Percentiles rank a stretch among this genome's conserved stretches.
Conservation (phyloP, 2,888 invertebrate species). For the Mayetiola destructor region DNA sequence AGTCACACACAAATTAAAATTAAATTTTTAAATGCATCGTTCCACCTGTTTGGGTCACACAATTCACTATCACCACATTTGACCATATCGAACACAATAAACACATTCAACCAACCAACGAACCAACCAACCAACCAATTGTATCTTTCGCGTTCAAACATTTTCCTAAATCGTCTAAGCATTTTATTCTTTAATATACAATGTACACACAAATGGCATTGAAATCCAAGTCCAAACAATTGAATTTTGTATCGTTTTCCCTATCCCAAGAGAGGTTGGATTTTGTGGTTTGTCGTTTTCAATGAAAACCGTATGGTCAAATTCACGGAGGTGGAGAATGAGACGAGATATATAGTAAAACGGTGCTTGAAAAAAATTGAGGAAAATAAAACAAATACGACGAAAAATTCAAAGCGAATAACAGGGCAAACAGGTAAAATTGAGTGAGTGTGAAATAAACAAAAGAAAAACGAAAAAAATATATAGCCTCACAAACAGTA, state of each 20-base stretch:
- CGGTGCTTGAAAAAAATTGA: no score
- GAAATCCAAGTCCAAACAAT: background rate
- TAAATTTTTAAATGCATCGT: slow-evolving; percentile 3
- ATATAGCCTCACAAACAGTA: no score
- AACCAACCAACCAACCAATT: background rate
- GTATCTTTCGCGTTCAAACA: background rate
- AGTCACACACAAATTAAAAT: slow-evolving; percentile 1
- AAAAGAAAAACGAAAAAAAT: no score
- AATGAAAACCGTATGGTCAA: no score
- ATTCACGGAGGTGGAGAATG: no score
- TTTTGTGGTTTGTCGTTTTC: background rate
- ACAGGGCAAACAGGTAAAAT: no score
- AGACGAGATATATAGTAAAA: no score
- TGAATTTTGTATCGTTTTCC: background rate
- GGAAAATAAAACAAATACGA: no score
- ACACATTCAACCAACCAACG: no score
- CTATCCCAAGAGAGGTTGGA: slow-evolving; percentile 10
- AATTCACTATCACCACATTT: background rate
- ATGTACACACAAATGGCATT: background rate
- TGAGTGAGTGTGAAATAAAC: no score
- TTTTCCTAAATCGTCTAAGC: slow-evolving; percentile 8
- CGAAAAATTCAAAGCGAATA: no score
- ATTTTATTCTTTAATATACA: slow-evolving; percentile 9
- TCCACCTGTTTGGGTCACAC: background rate
- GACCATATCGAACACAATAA: background rate